Percentiles rank a stretch among this genome's conserved stretches.
phyloP scores from a whole-genome alignment of 1,140 invertebrate genomes.

The Drosophila truncata region DNA sequence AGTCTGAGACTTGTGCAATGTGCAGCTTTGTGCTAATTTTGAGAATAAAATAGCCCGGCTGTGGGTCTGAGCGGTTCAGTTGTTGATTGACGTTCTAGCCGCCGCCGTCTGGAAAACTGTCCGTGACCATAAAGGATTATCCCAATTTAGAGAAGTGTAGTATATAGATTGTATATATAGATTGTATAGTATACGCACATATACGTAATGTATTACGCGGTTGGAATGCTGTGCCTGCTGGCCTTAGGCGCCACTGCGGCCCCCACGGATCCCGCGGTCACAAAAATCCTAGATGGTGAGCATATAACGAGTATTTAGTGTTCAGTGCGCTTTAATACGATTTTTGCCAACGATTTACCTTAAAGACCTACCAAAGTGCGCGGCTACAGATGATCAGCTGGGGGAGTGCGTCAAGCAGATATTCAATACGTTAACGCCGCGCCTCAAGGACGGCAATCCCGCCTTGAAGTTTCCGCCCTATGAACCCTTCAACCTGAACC shows the following conservation, averaged over 20 bases:
- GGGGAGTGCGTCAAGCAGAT: conserved; percentile 68
- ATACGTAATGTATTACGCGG: conserved; percentile 37
- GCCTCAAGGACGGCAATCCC: conserved; percentile 57
- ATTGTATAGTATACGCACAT: too few relatives aligned
- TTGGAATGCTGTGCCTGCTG: conserved; percentile 49
- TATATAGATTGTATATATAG: conserved; percentile 3
- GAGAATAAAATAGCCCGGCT: conserved; percentile 69
- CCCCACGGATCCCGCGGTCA: conserved; percentile 42
- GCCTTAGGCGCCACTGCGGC: conserved; percentile 25
- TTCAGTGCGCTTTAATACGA: background rate
- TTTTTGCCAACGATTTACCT: background rate
- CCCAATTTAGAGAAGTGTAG: conserved; percentile 5
- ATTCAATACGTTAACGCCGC: conserved; percentile 57
- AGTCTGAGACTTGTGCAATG: conserved; percentile 31
- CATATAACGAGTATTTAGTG: background rate
- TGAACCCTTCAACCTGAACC: conserved; percentile 72
- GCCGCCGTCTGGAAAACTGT: conserved; percentile 27
- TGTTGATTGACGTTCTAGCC: conserved; percentile 43
- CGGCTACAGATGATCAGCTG: conserved; percentile 46
- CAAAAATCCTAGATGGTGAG: conserved; percentile 48
- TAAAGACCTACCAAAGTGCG: conserved; percentile 57
- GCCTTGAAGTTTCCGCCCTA: conserved; percentile 67
- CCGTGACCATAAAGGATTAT: conserved; percentile 22
- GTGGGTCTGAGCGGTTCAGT: conserved; percentile 44
- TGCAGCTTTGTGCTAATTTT: conserved; percentile 45